Base-by-base conservation (phyloP, 2,888 invertebrate species). In the Zaprionus bogoriensis region DNA sequence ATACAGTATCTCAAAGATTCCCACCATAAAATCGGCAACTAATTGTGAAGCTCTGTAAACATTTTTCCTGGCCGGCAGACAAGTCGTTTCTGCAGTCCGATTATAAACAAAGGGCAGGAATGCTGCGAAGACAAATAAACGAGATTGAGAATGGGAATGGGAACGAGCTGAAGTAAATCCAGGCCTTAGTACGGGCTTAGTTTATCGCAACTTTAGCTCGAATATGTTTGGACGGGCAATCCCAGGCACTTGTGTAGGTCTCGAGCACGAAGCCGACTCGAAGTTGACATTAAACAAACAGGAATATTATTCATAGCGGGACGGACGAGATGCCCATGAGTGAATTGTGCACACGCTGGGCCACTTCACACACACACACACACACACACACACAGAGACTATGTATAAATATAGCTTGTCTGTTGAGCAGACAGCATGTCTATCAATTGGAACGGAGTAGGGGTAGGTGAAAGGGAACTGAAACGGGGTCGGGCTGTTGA, bases 271-370 rank as follows among this genome's bases (percentile, higher is more conserved):
- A 14, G 42, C 30, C 36, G 41, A 30, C 32, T 39, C 23, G 30
- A 50, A 68, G 74, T 72, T 68, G 69, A 74, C 46, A 65, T 28
- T 54, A 41, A 59, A 42, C 71, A 71, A 71, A 71, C 69, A 71
- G 54, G 39, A 19, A 38, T 52, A 60, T 60, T 72, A 60, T 67
- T 60, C 60, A 67, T 36, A 52, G 44, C 59, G 47, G 41, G 23
- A 42, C 25, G 27, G 28, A 14, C 23, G 50, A 25, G 22, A 41
- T 44, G 67, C 6, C 41, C 53, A 67, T 67, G 68, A 74, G 64
- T 68, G 72, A 74, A 69, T 66, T 72, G 74, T 72, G 67, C 85
- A 59, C 80, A 79, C 66, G 83, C 86, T 80, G 80, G 23, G 86
- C 60, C 71, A 79, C 83, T 81, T 81, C 59, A 74, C 38, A 57